A percentile compares a stretch with the other conserved stretches of the same genome.
Evolutionary conservation across 2,797 vertebrate genomes (phyloP).

Genomic region (Rachycentron canadum): DNA sequence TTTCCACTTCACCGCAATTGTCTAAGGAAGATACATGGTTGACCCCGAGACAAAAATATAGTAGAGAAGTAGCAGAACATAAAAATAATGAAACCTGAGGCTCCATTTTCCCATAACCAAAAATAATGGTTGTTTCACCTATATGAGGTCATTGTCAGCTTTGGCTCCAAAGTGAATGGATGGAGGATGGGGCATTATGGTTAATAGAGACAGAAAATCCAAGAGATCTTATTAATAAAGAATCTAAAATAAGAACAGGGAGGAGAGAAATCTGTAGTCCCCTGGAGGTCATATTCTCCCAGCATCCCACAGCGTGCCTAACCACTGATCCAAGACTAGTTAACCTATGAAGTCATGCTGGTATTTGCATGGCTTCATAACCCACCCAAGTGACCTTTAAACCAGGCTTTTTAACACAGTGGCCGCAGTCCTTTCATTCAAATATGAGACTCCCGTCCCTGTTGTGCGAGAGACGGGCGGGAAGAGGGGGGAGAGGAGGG

Average conservation of each 20-base stretch:
- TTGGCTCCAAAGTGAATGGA: conserved; percentile 26
- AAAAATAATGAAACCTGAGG: conserved; percentile 63
- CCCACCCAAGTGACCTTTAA: conserved; percentile 49
- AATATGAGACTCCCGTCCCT: conserved; percentile 47
- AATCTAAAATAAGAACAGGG: conserved; percentile 13
- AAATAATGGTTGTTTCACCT: conserved; percentile 52
- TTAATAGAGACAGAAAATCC: conserved; percentile 26
- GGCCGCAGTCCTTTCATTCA: conserved; percentile 32
- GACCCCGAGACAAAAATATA: conserved; percentile 55
- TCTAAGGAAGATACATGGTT: conserved; percentile 64
- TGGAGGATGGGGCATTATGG: background rate
- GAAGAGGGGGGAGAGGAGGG: background rate
- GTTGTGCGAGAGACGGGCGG: conserved; percentile 44
- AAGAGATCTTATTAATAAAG: conserved; percentile 17
- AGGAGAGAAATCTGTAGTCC: background rate
- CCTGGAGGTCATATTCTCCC: conserved; percentile 11
- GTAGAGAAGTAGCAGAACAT: conserved; percentile 65
- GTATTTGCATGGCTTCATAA: conserved; percentile 47
- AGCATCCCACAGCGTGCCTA: background rate
- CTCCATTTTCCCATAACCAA: conserved; percentile 55
- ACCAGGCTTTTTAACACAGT: conserved; percentile 43
- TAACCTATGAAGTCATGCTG: conserved; percentile 28
- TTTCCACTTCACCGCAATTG: conserved; percentile 66
- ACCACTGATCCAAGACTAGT: conserved; percentile 44
- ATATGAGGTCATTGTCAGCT: conserved; percentile 47